Percentiles rank a stretch among this genome's conserved stretches.
Conservation (phyloP, 1,140 invertebrate species). For the Caenorhabditis inopinata region DNA sequence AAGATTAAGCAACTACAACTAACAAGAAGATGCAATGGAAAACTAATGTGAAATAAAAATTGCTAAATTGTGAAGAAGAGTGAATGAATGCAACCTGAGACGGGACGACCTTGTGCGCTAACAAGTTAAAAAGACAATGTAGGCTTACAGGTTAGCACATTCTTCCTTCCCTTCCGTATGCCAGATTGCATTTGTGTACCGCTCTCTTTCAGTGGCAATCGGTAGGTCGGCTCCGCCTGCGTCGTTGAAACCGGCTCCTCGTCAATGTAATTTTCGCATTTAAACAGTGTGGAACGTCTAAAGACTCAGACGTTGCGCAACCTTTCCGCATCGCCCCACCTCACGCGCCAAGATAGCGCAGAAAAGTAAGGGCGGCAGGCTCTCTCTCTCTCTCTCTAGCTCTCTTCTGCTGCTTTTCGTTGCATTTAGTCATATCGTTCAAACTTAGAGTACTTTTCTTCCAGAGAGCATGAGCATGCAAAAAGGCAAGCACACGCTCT, state of each 20-base stretch:
- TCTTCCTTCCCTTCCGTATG: neutral
- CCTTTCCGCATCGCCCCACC: conserved; percentile 7
- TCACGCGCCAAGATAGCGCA: neutral
- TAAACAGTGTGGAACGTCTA: neutral
- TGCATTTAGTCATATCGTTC: conserved; percentile 32
- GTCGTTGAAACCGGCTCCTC: conserved; percentile 11
- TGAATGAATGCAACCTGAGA: neutral
- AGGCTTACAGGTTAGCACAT: conserved; percentile 10
- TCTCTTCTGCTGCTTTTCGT: neutral
- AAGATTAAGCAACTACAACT: too few relatives aligned
- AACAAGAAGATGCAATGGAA: too few relatives aligned
- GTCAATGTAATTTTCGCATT: neutral
- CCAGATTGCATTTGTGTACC: conserved; percentile 25
- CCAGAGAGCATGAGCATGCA: neutral
- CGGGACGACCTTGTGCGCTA: neutral
- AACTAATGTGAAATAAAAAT: neutral
- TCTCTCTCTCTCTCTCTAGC: too few relatives aligned
- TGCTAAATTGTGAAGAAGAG: conserved; percentile 4
- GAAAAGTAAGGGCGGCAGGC: neutral
- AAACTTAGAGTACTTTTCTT: conserved; percentile 1
- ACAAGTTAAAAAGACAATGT: conserved; percentile 33
- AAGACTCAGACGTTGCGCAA: neutral
- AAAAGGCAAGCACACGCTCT: neutral
- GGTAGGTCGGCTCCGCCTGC: neutral
- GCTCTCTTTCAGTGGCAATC: conserved; percentile 6